A percentile compares a stretch with the other conserved stretches of the same genome.
These are phyloP conservation scores for Strix aluco DNA, from an alignment of 2,113 vertebrate genomes.

Conservation along the genomic window DNA sequence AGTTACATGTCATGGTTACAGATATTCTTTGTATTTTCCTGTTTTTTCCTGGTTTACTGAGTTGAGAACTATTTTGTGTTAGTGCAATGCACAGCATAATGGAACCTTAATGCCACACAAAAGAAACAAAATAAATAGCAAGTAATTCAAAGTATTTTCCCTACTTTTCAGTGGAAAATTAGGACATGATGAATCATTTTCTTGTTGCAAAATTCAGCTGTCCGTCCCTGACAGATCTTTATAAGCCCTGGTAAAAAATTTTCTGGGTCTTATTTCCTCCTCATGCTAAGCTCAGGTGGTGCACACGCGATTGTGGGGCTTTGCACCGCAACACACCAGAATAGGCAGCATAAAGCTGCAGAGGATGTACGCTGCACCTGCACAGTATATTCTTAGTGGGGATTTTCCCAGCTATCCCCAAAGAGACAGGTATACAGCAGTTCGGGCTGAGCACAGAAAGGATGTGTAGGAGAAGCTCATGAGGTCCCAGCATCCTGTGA, in stretches of 20 bases:
- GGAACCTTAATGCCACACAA: not conserved
- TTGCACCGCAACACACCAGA: not conserved
- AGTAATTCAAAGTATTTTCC: not conserved
- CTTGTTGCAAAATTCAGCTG: not conserved
- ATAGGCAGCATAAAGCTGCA: not conserved
- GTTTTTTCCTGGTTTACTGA: not conserved
- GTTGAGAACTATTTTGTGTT: not conserved
- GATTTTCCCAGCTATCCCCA: not conserved
- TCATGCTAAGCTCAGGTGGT: not conserved
- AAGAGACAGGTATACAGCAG: not conserved
- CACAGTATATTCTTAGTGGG: not conserved
- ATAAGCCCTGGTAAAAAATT: not conserved
- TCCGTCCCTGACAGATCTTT: not conserved
- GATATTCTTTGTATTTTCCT: not conserved
- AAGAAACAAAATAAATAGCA: not conserved
- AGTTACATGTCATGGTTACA: not conserved
- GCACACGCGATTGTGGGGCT: accelerated
- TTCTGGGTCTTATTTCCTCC: not conserved
- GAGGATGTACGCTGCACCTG: not conserved
- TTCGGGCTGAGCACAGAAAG: not conserved
- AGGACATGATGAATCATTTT: not conserved
- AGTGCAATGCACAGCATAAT: not conserved
- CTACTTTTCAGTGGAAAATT: not conserved
- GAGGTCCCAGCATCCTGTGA: not conserved
- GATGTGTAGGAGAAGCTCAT: not conserved